A percentile compares a stretch with the other conserved stretches of the same genome.
These are phyloP conservation scores for Acanthiza pusilla DNA, from an alignment of 2,797 vertebrate genomes.

Conservation along the genomic window DNA sequence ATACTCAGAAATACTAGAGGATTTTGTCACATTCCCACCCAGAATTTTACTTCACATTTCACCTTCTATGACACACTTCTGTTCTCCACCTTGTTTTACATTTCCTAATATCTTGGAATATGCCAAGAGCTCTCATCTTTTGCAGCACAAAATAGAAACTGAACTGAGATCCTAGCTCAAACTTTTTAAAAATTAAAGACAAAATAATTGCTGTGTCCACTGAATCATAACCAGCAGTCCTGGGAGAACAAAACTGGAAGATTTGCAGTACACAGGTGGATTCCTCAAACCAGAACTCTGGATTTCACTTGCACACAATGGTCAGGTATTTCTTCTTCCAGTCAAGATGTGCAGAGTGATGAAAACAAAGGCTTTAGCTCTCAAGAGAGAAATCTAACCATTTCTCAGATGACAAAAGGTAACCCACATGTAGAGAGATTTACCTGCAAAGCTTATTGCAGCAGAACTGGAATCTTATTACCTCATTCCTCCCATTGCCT, in stretches of 20 bases:
- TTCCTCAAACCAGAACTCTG: not conserved
- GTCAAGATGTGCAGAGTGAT: not conserved
- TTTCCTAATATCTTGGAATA: not conserved
- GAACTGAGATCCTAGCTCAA: not conserved
- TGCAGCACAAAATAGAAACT: not conserved
- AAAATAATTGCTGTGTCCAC: not conserved
- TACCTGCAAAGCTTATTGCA: not conserved
- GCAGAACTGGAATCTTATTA: not conserved
- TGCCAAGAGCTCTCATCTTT: not conserved
- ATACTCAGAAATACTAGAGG: not conserved
- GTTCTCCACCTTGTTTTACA: not conserved
- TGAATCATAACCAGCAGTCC: not conserved
- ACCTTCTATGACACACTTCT: not conserved
- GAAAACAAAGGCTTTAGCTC: not conserved
- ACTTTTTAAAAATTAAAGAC: not conserved
- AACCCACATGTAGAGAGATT: not conserved
- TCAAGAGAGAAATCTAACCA: not conserved
- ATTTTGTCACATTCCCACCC: not conserved
- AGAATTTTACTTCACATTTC: not conserved
- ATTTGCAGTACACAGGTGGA: not conserved
- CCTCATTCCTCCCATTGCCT: not conserved
- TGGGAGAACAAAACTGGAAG: not conserved
- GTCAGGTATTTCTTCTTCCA: not conserved
- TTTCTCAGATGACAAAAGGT: not conserved
- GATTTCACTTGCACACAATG: not conserved